phyloP scores from a whole-genome alignment of 2,797 vertebrate genomes.

The Acropternis orthonyx region DNA sequence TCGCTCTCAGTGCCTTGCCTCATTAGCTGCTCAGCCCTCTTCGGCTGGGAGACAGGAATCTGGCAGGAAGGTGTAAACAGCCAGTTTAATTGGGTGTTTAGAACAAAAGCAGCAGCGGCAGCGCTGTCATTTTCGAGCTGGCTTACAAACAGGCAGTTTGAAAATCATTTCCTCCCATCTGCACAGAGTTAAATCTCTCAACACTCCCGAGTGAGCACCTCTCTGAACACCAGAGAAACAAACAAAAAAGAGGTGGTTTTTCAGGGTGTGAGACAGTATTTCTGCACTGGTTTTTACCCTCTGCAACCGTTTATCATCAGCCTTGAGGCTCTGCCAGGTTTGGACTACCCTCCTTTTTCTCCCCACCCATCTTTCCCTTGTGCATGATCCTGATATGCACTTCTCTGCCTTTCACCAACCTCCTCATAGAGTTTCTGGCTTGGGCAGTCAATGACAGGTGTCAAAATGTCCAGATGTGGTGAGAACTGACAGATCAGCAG shows the following conservation, averaged over 20 bases:
- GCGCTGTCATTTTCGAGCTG: slow-evolving; percentile 29
- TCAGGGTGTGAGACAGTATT: not conserved
- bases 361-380: not conserved
- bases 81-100: slow-evolving; percentile 72
- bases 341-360: not conserved
- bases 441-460: not conserved
- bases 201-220: accelerated
- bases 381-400: accelerated
- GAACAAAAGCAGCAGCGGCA: slow-evolving; percentile 53
- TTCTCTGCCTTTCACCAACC: not conserved
- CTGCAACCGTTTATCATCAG: not conserved
- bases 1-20: slow-evolving; percentile 26
- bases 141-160: slow-evolving; percentile 52
- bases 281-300: not conserved
- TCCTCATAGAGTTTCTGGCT: not conserved
- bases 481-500: not conserved
- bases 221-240: not conserved
- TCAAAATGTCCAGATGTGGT: not conserved
- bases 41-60: slow-evolving; percentile 54
- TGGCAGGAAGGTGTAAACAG: slow-evolving; percentile 67
- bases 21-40: slow-evolving; percentile 62
- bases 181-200: slow-evolving; percentile 16
- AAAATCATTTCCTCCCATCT: slow-evolving; percentile 31
- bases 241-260: not conserved
- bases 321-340: not conserved